Percentiles rank a stretch among this genome's conserved stretches.
Conservation (phyloP, 2,113 vertebrate species). For the Callipepla squamata region DNA sequence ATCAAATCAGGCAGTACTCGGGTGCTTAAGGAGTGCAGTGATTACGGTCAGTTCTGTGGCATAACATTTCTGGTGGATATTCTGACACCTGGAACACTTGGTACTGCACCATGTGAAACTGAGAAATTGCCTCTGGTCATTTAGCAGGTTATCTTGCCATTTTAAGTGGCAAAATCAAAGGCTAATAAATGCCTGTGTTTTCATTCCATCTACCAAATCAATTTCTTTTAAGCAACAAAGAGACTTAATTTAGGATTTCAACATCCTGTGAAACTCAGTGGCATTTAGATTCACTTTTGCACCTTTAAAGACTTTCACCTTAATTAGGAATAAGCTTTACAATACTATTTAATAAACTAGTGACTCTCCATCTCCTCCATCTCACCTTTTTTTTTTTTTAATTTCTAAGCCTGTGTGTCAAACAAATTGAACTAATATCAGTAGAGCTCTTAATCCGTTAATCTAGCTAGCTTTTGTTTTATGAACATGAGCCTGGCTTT, state of each 20-base stretch:
- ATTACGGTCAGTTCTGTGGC: neutral
- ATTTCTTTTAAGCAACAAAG: neutral
- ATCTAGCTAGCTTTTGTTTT: neutral
- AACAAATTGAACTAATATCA: neutral
- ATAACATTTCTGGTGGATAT: neutral
- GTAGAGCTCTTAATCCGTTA: neutral
- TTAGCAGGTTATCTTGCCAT: neutral
- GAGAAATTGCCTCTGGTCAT: neutral
- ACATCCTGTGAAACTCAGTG: neutral
- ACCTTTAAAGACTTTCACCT: neutral
- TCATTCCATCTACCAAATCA: neutral
- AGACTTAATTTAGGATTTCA: neutral
- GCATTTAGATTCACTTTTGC: neutral
- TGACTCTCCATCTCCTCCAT: neutral
- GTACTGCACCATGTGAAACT: neutral
- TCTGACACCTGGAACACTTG: neutral
- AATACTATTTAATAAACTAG: neutral
- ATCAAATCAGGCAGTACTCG: neutral
- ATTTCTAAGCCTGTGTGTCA: neutral
- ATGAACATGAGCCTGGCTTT: neutral
- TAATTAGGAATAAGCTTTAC: neutral
- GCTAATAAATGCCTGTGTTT: neutral
- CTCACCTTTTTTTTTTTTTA: neutral
- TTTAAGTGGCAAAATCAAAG: neutral
- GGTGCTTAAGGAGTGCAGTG: neutral